A percentile compares a stretch with the other conserved stretches of the same genome.
Conservation (phyloP, 37 sponge, comb jelly and placozoan species). For the Cladorhizidae sp. region DNA sequence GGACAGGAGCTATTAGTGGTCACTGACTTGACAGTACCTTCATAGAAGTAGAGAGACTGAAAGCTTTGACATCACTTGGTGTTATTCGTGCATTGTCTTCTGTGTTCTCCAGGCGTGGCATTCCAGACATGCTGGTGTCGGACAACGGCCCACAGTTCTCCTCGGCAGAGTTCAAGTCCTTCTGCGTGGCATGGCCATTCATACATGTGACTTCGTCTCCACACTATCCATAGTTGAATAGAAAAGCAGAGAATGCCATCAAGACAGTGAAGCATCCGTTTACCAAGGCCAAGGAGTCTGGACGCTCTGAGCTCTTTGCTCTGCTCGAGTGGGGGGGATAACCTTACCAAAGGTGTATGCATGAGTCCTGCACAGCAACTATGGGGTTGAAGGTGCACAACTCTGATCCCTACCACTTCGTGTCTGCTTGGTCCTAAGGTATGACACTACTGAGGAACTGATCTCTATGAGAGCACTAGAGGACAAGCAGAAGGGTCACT, state of each 20-base stretch:
- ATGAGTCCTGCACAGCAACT: not conserved
- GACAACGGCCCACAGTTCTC: slow-evolving; percentile 58
- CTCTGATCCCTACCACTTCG: too few relatives aligned
- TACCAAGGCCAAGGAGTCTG: slow-evolving; percentile 26
- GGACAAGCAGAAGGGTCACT: too few relatives aligned
- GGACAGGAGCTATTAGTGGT: slow-evolving; percentile 34
- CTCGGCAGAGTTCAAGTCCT: slow-evolving; percentile 18
- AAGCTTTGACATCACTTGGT: not conserved
- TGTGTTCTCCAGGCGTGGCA: slow-evolving; percentile 14
- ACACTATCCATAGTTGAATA: slow-evolving; percentile 41
- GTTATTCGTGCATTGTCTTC: not conserved
- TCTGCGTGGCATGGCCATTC: slow-evolving; percentile 37
- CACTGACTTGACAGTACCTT: too few relatives aligned
- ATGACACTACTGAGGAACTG: too few relatives aligned
- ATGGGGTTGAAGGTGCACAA: too few relatives aligned
- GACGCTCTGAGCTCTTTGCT: slow-evolving; percentile 40
- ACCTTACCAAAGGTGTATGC: slow-evolving; percentile 26
- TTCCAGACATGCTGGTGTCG: slow-evolving; percentile 20
- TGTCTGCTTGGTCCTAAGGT: too few relatives aligned
- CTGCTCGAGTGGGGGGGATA: slow-evolving; percentile 65
- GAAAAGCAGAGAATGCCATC: slow-evolving; percentile 61
- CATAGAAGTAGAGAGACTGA: slow-evolving; percentile 19
- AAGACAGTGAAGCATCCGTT: slow-evolving; percentile 48
- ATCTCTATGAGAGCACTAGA: too few relatives aligned
- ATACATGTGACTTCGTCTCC: slow-evolving; percentile 6